Evolutionary conservation across 2,797 vertebrate species (phyloP).

Genomic region (Scolopax bukidnonensis): DNA sequence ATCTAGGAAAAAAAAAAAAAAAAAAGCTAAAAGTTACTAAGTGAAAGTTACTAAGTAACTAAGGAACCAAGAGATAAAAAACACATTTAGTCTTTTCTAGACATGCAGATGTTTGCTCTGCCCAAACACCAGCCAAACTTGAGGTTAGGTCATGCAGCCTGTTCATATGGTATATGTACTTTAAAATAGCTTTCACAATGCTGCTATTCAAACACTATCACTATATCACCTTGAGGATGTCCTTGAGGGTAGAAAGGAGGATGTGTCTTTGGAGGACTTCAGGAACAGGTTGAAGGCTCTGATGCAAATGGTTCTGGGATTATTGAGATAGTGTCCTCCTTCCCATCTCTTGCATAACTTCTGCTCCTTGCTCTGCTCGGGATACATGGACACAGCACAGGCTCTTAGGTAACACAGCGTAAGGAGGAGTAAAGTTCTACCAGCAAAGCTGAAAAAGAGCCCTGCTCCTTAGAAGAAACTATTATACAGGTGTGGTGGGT

Average conservation of each 20-base stretch:
- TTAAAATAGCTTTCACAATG: background rate
- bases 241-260: background rate
- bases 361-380: background rate
- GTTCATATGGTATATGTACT: background rate
- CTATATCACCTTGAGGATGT: background rate
- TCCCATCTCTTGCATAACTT: background rate
- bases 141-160: background rate
- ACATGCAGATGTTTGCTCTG: background rate
- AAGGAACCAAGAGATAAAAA: background rate
- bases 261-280: background rate
- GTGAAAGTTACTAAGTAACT: background rate
- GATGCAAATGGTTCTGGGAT: background rate
- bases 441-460: background rate
- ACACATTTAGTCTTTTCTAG: background rate
- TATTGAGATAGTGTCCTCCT: background rate
- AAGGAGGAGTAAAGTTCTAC: background rate
- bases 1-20: too few relatives aligned
- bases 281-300: background rate
- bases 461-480: background rate
- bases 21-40: too few relatives aligned
- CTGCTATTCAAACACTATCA: background rate
- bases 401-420: background rate
- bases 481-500: background rate
- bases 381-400: background rate
- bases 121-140: background rate